Evolutionary conservation across 2,113 vertebrate genomes (phyloP), one percentile per base, ranked within the genome.

Genomic region (Lota lota): DNA sequence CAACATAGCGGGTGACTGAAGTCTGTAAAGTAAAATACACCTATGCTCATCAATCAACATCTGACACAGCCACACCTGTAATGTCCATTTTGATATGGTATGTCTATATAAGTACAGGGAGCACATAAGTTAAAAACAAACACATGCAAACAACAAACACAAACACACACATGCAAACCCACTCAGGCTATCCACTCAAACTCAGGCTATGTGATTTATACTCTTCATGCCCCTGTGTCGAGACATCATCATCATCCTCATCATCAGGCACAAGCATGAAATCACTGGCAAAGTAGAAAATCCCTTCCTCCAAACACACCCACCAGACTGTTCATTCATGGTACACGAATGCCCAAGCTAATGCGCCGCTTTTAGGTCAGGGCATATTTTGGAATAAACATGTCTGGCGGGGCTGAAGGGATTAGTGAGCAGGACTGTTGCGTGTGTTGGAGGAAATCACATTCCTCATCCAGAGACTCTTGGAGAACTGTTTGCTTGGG

Each of bases 361-460:
- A 56, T 5, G 53, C 12, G 4, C 59, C 73, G 82, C 50, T 82
- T 86, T 83, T 68, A 81, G 77, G 80, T 80, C 83, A 83, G 68
- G 73, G 72, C 69, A 76, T 82, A 67, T 85, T 76, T 73, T 85
- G 40, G 63, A 67, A 77, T 70, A 80, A 82, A 87, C 79, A 79
- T 80, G 83, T 77, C 70, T 69, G 80, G 63, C 51, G 70, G 24
- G 50, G 68, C 70, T 81, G 56, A 82, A 63, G 67, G 79, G 87
- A 86, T 88, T 88, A 86, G 60, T 66, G 51, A 66, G 63, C 67
- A 66, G 72, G 65, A 77, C 63, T 73, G 76, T 64, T 75, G 65
- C 50, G 21, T 19, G 62, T 62, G 75, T 7, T 53, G 22, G 56
- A 70, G 69, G 74, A 70, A 74, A 73, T 24, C 67, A 47, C 58